Percentiles rank a stretch among this genome's conserved stretches.
phyloP scores from a whole-genome alignment of 2,113 vertebrate species.

The Pelodiscus sinensis region DNA sequence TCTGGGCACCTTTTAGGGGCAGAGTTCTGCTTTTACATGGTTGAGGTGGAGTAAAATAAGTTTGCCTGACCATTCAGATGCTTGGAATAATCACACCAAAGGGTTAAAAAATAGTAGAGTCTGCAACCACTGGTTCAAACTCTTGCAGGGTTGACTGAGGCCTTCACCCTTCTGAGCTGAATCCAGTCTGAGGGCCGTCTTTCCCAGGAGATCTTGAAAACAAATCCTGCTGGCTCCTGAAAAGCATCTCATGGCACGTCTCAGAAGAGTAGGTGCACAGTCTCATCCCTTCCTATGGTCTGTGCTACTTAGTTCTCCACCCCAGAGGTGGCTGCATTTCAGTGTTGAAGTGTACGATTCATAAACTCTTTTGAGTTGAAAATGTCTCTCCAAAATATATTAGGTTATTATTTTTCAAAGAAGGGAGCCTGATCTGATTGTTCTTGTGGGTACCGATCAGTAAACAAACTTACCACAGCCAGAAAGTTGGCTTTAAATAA shows the following conservation, averaged over 20 bases:
- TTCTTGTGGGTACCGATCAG: neutral
- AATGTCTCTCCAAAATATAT: neutral
- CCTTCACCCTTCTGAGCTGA: neutral
- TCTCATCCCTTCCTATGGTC: neutral
- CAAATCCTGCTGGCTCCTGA: too few relatives aligned
- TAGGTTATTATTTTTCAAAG: neutral
- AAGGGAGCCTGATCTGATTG: neutral
- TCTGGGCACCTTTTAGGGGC: neutral
- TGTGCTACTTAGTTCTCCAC: neutral
- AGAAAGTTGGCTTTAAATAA: slow-evolving; percentile 23
- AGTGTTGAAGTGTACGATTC: neutral
- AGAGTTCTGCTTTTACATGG: neutral
- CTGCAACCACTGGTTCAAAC: neutral
- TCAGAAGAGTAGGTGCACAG: neutral
- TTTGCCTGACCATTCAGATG: neutral
- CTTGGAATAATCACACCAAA: neutral
- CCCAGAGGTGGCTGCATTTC: neutral
- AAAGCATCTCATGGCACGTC: neutral
- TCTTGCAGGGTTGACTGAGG: neutral
- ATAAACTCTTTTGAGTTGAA: rapidly evolving
- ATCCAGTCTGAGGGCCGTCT: neutral
- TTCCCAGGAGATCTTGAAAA: neutral
- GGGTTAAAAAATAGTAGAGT: neutral
- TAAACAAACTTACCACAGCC: neutral
- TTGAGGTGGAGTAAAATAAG: neutral